Percentiles rank a stretch among this genome's conserved stretches.
These are phyloP conservation scores for Arctia plantaginis DNA, from an alignment of 2,888 invertebrate genomes.

Conservation along the genomic window DNA sequence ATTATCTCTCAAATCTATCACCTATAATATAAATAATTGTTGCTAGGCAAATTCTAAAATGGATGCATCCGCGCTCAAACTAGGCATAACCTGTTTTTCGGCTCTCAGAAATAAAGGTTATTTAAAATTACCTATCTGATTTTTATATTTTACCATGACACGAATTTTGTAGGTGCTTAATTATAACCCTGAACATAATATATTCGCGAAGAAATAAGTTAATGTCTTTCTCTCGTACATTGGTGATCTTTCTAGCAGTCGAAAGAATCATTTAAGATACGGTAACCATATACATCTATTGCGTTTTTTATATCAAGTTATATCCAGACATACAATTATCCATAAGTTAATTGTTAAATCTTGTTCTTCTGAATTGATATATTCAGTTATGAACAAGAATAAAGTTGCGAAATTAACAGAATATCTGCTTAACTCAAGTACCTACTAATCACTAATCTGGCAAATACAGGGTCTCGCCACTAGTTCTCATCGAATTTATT, in stretches of 20 bases:
- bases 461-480: no score
- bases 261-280: background rate
- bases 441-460: no score
- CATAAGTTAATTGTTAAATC: no score
- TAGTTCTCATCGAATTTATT: no score
- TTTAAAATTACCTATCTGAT: background rate
- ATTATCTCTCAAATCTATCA: background rate
- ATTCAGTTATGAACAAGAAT: background rate
- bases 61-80: background rate
- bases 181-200: constrained; percentile 1
- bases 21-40: background rate
- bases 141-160: constrained; percentile 6
- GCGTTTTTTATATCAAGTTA: background rate
- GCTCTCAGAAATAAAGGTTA: constrained; percentile 1
- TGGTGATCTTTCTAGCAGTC: background rate
- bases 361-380: no score
- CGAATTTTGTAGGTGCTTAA: background rate
- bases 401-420: background rate
- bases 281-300: background rate
- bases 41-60: background rate
- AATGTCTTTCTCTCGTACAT: background rate
- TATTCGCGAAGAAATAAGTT: background rate
- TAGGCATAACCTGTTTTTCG: constrained; percentile 1
- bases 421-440: no score
- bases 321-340: no score